Evolutionary conservation across 2,797 vertebrate genomes (phyloP).

Genomic region (Spinus pinus): DNA sequence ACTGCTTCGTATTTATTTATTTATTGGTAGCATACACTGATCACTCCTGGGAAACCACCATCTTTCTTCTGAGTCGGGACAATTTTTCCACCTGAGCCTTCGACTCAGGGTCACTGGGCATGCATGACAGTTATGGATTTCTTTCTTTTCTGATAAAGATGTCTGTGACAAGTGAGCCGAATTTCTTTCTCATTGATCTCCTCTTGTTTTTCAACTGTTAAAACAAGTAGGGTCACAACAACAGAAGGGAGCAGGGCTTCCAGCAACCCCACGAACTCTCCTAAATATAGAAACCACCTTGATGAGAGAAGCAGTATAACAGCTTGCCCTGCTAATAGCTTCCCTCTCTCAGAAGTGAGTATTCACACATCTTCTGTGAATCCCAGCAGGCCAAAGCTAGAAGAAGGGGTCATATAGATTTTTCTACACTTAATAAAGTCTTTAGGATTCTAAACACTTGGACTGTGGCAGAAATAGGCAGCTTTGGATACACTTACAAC

Average conservation of each 20-base stretch:
- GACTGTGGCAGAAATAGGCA: neutral
- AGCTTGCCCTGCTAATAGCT: neutral
- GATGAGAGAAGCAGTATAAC: neutral
- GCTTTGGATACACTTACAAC: neutral
- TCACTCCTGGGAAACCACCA: neutral
- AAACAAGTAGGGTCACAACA: neutral
- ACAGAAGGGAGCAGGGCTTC: neutral
- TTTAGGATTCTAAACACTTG: neutral
- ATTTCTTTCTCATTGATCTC: neutral
- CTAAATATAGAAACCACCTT: neutral
- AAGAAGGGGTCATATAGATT: neutral
- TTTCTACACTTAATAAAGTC: constrained; percentile 1
- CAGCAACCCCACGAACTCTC: neutral
- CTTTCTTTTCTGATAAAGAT: neutral
- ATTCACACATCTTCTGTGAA: neutral
- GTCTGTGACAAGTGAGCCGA: neutral
- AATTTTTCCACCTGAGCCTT: neutral
- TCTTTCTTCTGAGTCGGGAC: neutral
- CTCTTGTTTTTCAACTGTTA: neutral
- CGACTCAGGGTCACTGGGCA: neutral
- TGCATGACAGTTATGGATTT: neutral
- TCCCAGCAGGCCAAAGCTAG: neutral
- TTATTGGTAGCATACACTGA: neutral
- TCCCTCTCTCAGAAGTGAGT: neutral
- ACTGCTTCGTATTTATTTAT: neutral